phyloP scores from a whole-genome alignment of 1,140 invertebrate genomes.

The Caerostris extrusa region DNA sequence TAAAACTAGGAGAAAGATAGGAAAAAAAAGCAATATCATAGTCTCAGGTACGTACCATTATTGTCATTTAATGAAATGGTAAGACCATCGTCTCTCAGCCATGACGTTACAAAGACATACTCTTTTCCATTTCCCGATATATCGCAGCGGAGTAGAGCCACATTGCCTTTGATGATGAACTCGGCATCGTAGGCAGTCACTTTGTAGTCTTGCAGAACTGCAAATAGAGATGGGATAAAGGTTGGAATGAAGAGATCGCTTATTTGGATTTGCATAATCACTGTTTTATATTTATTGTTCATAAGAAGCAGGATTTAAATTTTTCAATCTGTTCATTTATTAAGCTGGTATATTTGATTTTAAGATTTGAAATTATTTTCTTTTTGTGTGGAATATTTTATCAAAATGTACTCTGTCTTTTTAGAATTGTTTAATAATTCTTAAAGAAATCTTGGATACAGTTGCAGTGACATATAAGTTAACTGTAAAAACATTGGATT shows the following conservation, averaged over 20 bases:
- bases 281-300: background rate
- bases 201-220: conserved; percentile 76
- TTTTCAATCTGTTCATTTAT: too few relatives aligned
- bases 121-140: conserved; percentile 73
- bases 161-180: conserved; percentile 80
- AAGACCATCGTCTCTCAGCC: conserved; percentile 75
- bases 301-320: background rate
- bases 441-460: too few relatives aligned
- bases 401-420: too few relatives aligned
- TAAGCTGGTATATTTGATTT: too few relatives aligned
- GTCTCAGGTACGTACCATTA: conserved; percentile 69
- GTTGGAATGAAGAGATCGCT: conserved; percentile 24
- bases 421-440: too few relatives aligned
- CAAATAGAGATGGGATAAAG: conserved; percentile 51
- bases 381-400: too few relatives aligned
- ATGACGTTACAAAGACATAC: conserved; percentile 76
- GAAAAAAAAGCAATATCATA: conserved; percentile 44
- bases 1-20: background rate
- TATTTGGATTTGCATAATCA: conserved; percentile 21
- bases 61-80: conserved; percentile 77
- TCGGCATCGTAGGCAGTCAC: conserved; percentile 75
- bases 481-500: too few relatives aligned
- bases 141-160: conserved; percentile 63
- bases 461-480: too few relatives aligned
- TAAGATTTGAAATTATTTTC: too few relatives aligned